phyloP scores from a whole-genome alignment of 2,888 invertebrate genomes.

The Coelogynopora nodosa region DNA sequence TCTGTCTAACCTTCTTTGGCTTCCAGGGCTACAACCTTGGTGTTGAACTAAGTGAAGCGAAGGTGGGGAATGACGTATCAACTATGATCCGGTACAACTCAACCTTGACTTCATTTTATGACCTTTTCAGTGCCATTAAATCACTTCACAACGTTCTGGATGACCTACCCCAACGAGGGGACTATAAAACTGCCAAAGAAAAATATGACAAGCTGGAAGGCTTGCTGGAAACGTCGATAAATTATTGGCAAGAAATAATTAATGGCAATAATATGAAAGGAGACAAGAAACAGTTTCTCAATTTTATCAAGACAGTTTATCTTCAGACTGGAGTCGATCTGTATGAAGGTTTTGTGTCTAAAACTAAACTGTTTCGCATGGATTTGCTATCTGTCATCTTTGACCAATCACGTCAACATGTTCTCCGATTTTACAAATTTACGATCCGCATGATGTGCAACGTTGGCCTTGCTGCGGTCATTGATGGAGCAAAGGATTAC shows the following conservation, averaged over 20 bases:
- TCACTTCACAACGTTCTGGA: background rate
- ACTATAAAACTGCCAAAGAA: background rate
- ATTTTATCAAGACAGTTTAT: too few species aligned
- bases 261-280: background rate
- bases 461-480: background rate
- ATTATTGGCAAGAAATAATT: background rate
- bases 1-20: background rate
- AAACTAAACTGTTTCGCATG: background rate
- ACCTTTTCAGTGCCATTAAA: background rate
- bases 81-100: too few species aligned
- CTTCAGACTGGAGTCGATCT: background rate
- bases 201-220: background rate
- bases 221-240: background rate
- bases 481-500: background rate
- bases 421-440: background rate
- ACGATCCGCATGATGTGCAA: background rate
- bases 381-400: background rate
- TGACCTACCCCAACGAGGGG: background rate
- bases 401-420: background rate
- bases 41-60: background rate
- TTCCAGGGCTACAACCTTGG: background rate
- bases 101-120: background rate
- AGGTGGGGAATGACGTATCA: background rate
- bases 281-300: too few species aligned
- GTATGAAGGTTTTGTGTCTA: background rate